A percentile compares a stretch with the other conserved stretches of the same genome.
Conservation (phyloP, 2,797 vertebrate species). For the Cuniculus paca region DNA sequence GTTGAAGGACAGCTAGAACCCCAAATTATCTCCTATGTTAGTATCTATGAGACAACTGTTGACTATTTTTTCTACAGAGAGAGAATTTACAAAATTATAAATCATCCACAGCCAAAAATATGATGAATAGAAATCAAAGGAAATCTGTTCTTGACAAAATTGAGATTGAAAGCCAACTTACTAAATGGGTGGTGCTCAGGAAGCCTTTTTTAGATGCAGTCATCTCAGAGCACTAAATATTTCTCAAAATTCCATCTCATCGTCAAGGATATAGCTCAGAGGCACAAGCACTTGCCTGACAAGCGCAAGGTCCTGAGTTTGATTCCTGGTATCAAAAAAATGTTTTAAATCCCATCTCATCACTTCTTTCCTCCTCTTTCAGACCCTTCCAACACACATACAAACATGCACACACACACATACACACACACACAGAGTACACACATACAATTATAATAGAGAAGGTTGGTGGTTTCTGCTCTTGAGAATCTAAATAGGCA, state of each 20-base stretch:
- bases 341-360: background rate
- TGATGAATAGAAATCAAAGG: background rate
- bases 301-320: too few species aligned
- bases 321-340: too few species aligned
- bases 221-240: background rate
- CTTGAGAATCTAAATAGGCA: background rate
- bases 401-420: background rate
- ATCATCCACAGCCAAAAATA: background rate
- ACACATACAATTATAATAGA: background rate
- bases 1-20: background rate
- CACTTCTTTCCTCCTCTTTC: background rate
- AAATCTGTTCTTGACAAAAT: slow-evolving; percentile 1
- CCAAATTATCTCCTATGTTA: background rate
- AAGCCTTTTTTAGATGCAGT: background rate
- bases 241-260: background rate
- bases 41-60: background rate
- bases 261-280: too few species aligned
- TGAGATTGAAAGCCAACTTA: background rate
- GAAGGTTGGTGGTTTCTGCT: background rate
- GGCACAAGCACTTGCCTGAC: too few species aligned
- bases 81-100: background rate
- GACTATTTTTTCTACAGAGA: background rate
- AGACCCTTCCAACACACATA: fast-evolving
- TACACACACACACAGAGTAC: background rate
- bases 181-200: background rate